Conservation (phyloP, 2,113 vertebrate species). For the Panurus biarmicus region DNA sequence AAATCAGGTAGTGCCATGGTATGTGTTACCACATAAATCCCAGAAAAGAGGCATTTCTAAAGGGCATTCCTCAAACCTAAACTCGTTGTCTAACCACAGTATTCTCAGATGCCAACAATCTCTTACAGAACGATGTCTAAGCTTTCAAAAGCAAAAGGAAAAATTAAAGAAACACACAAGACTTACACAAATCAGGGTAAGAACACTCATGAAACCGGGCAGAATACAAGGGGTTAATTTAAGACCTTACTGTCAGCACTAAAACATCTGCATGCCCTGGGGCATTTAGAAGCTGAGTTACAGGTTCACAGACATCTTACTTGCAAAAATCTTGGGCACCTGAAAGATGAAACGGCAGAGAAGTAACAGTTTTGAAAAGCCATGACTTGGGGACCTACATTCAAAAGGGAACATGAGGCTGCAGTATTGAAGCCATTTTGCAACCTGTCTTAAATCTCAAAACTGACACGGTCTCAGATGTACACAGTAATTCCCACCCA, state of each 20-base stretch:
- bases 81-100: neutral
- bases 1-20: neutral
- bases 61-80: conserved; percentile 36
- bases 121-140: neutral
- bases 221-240: neutral
- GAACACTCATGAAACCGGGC: neutral
- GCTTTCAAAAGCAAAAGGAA: neutral
- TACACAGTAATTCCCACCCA: neutral
- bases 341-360: neutral
- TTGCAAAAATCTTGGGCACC: neutral
- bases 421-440: neutral
- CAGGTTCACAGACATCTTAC: neutral
- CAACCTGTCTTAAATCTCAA: neutral
- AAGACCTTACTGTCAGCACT: neutral
- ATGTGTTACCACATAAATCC: neutral
- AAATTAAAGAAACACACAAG: neutral
- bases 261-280: neutral
- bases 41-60: neutral
- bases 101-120: neutral
- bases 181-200: neutral
- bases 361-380: neutral
- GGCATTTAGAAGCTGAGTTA: neutral
- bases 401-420: neutral
- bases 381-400: neutral
- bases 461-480: neutral